These are phyloP conservation scores for Actinostola sp. DNA, from an alignment of 92 coral and sea anemone genomes.

Conservation along the genomic window DNA sequence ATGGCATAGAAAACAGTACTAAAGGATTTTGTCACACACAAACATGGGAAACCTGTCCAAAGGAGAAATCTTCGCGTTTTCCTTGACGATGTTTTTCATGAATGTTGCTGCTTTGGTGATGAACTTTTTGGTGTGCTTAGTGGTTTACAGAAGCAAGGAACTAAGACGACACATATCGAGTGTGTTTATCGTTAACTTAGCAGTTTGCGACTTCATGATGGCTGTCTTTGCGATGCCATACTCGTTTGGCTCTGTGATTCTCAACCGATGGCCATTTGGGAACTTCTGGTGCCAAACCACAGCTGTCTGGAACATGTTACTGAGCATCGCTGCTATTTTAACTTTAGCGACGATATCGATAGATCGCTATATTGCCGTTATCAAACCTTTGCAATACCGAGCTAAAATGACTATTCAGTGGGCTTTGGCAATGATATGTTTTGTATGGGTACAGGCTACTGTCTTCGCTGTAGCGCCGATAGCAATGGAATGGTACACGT, in stretches of 20 bases:
- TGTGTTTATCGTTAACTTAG: constrained; percentile 93
- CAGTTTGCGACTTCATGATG: constrained; percentile 91
- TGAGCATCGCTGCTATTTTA: constrained; percentile 85
- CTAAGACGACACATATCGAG: constrained; percentile 90
- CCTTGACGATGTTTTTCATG: constrained; percentile 72
- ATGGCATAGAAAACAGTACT: neutral
- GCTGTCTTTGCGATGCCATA: constrained; percentile 96
- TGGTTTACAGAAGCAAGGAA: constrained; percentile 91
- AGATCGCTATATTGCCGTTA: constrained; percentile 94
- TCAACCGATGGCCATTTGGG: constrained; percentile 84
- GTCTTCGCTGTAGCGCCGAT: constrained; percentile 81
- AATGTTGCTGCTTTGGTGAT: constrained; percentile 79
- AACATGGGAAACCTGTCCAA: constrained; percentile 70
- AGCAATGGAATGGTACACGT: constrained; percentile 79
- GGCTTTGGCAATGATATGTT: constrained; percentile 76
- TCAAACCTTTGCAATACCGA: constrained; percentile 90
- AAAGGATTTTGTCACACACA: no score
- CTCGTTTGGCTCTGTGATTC: constrained; percentile 83
- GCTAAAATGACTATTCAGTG: constrained; percentile 96
- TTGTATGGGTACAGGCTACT: constrained; percentile 86
- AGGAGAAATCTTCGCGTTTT: constrained; percentile 69
- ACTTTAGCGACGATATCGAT: constrained; percentile 88
- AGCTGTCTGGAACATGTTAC: constrained; percentile 86
- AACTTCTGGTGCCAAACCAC: constrained; percentile 82
- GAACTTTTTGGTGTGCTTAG: constrained; percentile 93